A percentile compares a stretch with the other conserved stretches of the same genome.
phyloP scores from a whole-genome alignment of 2,113 vertebrate species.

The Piprites chloris region DNA sequence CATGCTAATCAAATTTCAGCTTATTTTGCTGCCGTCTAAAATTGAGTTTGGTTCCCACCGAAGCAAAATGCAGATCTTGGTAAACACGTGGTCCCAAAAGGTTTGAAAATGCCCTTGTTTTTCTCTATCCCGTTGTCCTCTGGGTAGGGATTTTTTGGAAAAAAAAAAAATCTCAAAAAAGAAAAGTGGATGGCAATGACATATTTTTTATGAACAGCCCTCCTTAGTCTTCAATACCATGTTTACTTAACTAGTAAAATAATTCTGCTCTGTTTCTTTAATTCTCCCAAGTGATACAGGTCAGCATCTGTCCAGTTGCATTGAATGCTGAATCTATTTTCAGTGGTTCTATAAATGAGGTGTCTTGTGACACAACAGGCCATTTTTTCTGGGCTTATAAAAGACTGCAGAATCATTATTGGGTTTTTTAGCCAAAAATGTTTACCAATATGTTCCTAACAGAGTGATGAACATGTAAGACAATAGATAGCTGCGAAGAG shows the following conservation, averaged over 20 bases:
- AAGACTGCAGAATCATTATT: background rate
- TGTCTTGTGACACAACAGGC: background rate
- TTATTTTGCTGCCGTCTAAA: background rate
- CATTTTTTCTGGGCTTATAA: background rate
- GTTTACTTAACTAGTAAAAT: background rate
- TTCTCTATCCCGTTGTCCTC: background rate
- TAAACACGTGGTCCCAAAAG: rapidly evolving
- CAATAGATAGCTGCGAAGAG: background rate
- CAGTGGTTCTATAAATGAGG: background rate
- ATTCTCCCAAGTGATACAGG: background rate
- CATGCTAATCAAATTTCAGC: background rate
- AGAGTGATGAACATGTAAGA: background rate
- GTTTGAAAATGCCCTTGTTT: background rate
- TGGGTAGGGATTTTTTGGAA: background rate
- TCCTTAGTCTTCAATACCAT: background rate
- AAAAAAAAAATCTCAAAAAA: background rate
- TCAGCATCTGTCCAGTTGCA: background rate
- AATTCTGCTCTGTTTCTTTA: background rate
- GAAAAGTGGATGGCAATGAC: background rate
- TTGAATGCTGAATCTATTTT: background rate
- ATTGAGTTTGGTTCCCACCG: background rate
- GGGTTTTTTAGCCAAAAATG: background rate
- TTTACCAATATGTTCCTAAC: background rate
- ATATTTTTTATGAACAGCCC: background rate
- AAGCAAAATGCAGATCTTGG: background rate